A percentile compares a stretch with the other conserved stretches of the same genome.
Evolutionary conservation across 1,140 invertebrate species (phyloP).

Genomic region (Papilio glaucus): DNA sequence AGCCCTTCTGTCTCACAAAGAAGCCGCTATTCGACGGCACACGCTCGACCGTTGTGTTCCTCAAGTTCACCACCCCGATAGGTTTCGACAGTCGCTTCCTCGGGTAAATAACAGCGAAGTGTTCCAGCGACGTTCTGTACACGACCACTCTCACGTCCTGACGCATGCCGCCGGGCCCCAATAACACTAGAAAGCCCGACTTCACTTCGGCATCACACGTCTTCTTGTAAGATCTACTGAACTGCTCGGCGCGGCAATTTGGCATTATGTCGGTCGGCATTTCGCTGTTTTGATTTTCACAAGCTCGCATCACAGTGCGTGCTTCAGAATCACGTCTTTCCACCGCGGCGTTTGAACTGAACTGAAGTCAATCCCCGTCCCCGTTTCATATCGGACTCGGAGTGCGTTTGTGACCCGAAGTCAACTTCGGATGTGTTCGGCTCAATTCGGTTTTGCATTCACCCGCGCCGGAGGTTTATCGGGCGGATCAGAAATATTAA

Average conservation of each 20-base stretch:
- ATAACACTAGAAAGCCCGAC: constrained; percentile 85
- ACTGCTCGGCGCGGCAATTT: constrained; percentile 61
- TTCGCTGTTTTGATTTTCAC: constrained; percentile 62
- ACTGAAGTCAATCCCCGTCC: constrained; percentile 41
- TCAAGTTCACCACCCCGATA: constrained; percentile 85
- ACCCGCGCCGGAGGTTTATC: constrained; percentile 28
- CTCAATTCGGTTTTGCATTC: constrained; percentile 28
- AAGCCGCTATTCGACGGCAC: constrained; percentile 82
- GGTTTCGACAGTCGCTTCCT: constrained; percentile 86
- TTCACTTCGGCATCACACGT: constrained; percentile 86
- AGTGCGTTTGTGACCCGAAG: constrained; percentile 29
- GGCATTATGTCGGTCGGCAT: constrained; percentile 76
- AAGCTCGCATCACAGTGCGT: constrained; percentile 52
- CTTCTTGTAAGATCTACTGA: constrained; percentile 63
- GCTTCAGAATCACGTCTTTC: constrained; percentile 32
- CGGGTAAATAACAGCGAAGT: constrained; percentile 87
- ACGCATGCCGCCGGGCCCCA: constrained; percentile 84
- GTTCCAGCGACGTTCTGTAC: constrained; percentile 86
- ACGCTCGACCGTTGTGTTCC: constrained; percentile 85
- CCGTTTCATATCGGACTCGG: not conserved
- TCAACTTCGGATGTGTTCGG: constrained; percentile 20
- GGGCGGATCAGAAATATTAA: constrained; percentile 3
- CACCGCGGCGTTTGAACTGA: constrained; percentile 39
- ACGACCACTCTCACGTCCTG: constrained; percentile 87
- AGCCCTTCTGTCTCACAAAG: constrained; percentile 85